Evolutionary conservation across 2,797 vertebrate genomes (phyloP).

Genomic region (Chrysocyon brachyurus): DNA sequence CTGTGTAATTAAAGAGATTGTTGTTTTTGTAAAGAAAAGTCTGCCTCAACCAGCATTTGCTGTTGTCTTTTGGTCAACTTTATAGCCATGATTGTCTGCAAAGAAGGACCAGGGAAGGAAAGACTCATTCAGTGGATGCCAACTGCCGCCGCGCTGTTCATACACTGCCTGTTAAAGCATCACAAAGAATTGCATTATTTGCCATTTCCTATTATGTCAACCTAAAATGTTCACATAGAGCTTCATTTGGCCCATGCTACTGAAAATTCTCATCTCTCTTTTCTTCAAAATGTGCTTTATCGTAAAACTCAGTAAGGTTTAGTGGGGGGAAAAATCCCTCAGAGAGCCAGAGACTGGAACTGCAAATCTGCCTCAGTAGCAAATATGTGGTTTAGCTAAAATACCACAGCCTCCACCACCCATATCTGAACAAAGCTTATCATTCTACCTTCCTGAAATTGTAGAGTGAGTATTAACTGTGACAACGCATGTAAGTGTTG

Average conservation of each 20-base stretch:
- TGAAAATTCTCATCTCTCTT: background rate
- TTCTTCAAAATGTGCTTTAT: background rate
- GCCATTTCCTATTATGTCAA: background rate
- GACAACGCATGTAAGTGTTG: background rate
- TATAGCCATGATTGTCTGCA: constrained; percentile 89
- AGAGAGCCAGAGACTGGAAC: background rate
- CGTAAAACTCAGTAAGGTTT: background rate
- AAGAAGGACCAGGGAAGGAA: constrained; percentile 93
- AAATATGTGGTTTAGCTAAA: background rate
- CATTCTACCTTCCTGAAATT: background rate
- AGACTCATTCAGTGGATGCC: constrained; percentile 87
- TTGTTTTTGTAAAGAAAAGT: accelerated
- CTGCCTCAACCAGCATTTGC: constrained; percentile 55
- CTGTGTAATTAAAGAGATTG: background rate
- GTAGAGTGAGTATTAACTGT: background rate
- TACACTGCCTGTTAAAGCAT: constrained; percentile 86
- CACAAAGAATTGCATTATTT: background rate
- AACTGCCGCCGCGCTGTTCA: constrained; percentile 90
- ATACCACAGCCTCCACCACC: background rate
- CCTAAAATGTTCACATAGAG: background rate
- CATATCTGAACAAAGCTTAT: background rate
- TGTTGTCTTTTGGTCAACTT: constrained; percentile 26
- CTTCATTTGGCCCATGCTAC: background rate
- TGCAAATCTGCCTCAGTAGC: background rate
- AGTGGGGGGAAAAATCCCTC: background rate